Conservation (phyloP, 2,113 vertebrate species). For the Cisticola juncidis region DNA sequence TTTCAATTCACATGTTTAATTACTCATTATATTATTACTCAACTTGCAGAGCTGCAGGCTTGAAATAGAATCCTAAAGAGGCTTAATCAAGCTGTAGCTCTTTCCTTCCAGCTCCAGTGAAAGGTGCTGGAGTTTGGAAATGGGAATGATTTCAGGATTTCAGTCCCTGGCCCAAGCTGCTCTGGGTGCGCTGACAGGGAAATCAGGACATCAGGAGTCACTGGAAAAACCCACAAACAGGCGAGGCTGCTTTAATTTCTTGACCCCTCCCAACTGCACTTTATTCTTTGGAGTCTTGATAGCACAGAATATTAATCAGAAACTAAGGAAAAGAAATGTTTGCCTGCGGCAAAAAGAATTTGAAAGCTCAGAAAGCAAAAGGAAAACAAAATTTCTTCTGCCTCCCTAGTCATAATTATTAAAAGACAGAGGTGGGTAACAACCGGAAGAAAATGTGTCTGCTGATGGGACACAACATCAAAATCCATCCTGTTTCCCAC, state of each 20-base stretch:
- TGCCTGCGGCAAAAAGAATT: not conserved
- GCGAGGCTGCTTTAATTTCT: not conserved
- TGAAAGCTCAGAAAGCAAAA: not conserved
- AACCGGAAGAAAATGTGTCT: not conserved
- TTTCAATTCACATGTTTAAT: constrained; percentile 29
- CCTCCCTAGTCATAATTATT: not conserved
- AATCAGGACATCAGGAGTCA: not conserved
- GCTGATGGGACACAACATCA: not conserved
- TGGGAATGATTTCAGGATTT: not conserved
- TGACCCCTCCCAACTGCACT: not conserved
- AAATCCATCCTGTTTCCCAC: not conserved
- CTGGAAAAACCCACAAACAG: not conserved
- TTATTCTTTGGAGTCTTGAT: not conserved
- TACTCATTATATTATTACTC: not conserved
- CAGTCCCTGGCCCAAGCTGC: not conserved
- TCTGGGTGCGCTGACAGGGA: not conserved
- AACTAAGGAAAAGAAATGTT: not conserved
- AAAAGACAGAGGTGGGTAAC: not conserved
- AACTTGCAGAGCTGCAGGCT: not conserved
- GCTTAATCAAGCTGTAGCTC: not conserved
- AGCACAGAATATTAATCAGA: not conserved
- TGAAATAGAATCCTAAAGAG: not conserved
- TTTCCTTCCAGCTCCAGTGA: not conserved
- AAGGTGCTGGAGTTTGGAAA: not conserved
- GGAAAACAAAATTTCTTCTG: not conserved